Percentiles rank a stretch among this genome's conserved stretches.
Evolutionary conservation across 2,888 invertebrate genomes (phyloP).

Genomic region (Acanthosepion pharaonis): DNA sequence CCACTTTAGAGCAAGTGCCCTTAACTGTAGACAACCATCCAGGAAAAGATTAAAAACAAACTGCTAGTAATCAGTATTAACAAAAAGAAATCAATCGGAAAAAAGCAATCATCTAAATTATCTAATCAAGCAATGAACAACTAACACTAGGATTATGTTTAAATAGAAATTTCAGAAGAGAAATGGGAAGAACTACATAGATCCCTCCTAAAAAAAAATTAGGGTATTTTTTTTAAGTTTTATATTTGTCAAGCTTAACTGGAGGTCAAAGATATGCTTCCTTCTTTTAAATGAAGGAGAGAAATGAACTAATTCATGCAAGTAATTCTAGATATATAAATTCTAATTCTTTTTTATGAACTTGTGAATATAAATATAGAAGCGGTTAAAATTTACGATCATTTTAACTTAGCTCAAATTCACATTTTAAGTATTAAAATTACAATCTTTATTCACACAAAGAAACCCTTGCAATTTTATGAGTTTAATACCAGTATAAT

Average conservation of each 20-base stretch:
- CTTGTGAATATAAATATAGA: too few species aligned
- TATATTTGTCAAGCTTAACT: not conserved
- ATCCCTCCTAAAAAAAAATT: not conserved
- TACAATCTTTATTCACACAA: not conserved
- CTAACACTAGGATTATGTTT: not conserved
- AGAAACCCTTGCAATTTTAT: not conserved
- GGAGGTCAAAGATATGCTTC: not conserved
- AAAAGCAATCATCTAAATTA: not conserved
- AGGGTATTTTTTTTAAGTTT: too few species aligned
- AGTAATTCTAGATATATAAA: too few species aligned
- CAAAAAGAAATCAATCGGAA: not conserved
- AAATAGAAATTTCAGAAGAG: conserved; percentile 4
- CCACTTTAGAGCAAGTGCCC: not conserved
- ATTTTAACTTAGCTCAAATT: too few species aligned
- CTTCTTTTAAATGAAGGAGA: not conserved
- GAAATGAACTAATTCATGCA: not conserved
- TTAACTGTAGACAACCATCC: conserved; percentile 21
- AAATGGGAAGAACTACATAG: not conserved
- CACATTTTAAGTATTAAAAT: not conserved
- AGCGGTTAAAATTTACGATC: too few species aligned
- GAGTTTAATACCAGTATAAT: not conserved
- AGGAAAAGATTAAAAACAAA: not conserved
- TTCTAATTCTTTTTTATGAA: too few species aligned
- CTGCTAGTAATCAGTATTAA: conserved; percentile 21
- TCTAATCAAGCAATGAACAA: not conserved